Percentiles rank a stretch among this genome's conserved stretches.
Conservation (phyloP, 2,113 vertebrate species). For the Pipra filicauda region DNA sequence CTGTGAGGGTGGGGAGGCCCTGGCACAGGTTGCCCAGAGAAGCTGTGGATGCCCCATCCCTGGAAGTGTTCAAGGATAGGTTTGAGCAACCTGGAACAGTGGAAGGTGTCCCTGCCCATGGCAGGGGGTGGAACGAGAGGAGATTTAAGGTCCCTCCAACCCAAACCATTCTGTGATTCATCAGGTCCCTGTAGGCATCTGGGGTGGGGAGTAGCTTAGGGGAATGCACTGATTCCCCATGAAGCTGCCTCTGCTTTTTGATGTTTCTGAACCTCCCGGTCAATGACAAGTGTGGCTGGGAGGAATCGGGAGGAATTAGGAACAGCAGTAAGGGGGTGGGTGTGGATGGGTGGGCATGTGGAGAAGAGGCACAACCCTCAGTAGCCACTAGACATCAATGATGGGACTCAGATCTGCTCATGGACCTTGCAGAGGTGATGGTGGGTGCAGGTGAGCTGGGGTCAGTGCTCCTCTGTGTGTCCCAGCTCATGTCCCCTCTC, state of each 20-base stretch:
- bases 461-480: background rate
- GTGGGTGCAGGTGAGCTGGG: background rate
- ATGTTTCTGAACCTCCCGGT: background rate
- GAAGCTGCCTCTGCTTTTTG: background rate
- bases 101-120: background rate
- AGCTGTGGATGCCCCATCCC: background rate
- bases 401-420: background rate
- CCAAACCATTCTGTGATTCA: background rate
- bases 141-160: background rate
- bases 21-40: background rate
- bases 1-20: background rate
- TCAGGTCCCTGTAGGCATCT: background rate
- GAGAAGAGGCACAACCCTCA: background rate
- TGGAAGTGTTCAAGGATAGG: background rate
- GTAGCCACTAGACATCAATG: rapidly evolving
- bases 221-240: rapidly evolving
- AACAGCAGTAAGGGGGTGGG: too few relatives aligned
- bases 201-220: background rate
- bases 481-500: background rate
- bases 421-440: background rate
- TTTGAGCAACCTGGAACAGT: background rate
- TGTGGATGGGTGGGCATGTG: rapidly evolving
- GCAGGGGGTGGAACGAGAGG: background rate
- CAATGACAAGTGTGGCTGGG: background rate
- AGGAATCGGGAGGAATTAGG: background rate